These are phyloP conservation scores for Corythornis leucogaster DNA, from an alignment of 2,797 vertebrate genomes.

Conservation along the genomic window DNA sequence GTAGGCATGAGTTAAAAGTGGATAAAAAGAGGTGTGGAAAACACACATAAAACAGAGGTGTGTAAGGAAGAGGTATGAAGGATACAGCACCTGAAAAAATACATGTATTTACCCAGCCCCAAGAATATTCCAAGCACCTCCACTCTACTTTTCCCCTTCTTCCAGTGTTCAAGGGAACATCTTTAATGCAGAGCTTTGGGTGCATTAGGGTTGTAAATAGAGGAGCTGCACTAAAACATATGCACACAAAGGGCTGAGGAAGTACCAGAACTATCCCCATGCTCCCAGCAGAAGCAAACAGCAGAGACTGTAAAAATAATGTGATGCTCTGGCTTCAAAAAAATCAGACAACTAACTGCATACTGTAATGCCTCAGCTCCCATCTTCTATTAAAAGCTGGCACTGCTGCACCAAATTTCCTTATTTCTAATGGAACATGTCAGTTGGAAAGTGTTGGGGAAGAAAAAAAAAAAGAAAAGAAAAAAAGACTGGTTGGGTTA, in stretches of 20 bases:
- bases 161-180: not conserved
- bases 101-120: not conserved
- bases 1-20: not conserved
- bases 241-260: not conserved
- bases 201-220: not conserved
- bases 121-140: not conserved
- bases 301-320: slow-evolving; percentile 3
- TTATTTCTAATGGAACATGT: not conserved
- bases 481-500: not conserved
- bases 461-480: not conserved
- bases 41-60: not conserved
- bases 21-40: not conserved
- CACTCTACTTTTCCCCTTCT: not conserved
- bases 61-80: not conserved
- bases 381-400: not conserved
- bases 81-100: not conserved
- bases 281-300: not conserved
- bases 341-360: not conserved
- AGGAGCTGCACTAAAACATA: not conserved
- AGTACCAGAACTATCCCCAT: not conserved
- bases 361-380: not conserved
- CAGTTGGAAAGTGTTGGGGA: rapidly evolving
- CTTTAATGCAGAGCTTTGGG: not conserved
- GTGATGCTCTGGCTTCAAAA: not conserved
- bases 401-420: not conserved